phyloP scores from a whole-genome alignment of 2,888 invertebrate genomes.

The Cryptocheilus praepositus region DNA sequence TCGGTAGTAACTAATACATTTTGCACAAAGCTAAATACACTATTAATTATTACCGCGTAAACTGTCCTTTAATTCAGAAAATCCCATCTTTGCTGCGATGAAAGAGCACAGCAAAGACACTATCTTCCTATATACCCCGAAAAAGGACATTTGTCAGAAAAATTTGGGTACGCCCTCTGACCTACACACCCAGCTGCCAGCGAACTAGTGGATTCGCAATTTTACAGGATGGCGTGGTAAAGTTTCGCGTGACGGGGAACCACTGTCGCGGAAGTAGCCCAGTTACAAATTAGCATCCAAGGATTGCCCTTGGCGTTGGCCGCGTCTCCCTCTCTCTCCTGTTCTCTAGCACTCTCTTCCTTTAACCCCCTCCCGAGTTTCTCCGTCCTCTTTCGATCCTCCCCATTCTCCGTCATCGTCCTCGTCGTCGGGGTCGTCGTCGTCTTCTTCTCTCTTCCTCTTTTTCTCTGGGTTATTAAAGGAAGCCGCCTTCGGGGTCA shows the following conservation, averaged over 20 bases:
- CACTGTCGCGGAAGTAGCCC: constrained; percentile 71
- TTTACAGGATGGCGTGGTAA: constrained; percentile 36
- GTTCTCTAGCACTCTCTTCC: constrained; percentile 28
- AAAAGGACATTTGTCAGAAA: no score
- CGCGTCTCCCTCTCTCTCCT: constrained; percentile 45
- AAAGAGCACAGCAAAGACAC: neutral
- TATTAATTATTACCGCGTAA: no score
- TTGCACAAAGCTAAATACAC: no score
- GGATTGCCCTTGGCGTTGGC: constrained; percentile 70
- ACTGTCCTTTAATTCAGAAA: no score
- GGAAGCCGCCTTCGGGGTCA: constrained; percentile 71
- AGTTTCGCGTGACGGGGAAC: constrained; percentile 60
- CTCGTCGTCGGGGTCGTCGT: constrained; percentile 32
- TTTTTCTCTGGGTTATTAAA: constrained; percentile 70
- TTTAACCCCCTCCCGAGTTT: constrained; percentile 13
- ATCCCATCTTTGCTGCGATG: no score
- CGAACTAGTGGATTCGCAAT: constrained; percentile 28
- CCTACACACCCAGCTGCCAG: neutral
- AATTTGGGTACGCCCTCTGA: no score
- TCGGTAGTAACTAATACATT: no score
- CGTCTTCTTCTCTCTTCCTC: constrained; percentile 40
- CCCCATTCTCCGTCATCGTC: constrained; percentile 38
- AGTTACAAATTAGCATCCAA: constrained; percentile 73
- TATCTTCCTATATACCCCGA: no score
- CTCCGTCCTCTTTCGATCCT: constrained; percentile 25